A percentile compares a stretch with the other conserved stretches of the same genome.
phyloP scores from a whole-genome alignment of 2,888 invertebrate genomes.

The Uloborus plumipes region DNA sequence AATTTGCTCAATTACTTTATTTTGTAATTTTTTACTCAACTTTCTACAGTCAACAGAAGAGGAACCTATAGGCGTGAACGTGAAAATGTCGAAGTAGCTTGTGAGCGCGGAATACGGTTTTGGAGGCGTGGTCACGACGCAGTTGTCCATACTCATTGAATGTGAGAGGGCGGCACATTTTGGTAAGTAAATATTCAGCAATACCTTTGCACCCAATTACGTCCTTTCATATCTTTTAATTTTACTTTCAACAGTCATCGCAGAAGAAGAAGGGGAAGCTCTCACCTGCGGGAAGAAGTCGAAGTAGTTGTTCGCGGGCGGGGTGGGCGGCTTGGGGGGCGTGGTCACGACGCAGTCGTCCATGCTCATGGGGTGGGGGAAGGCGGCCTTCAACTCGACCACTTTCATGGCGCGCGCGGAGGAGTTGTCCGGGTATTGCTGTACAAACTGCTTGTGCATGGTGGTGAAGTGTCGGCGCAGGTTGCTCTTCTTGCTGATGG shows the following conservation, averaged over 20 bases:
- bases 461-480: constrained; percentile 55
- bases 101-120: constrained; percentile 22
- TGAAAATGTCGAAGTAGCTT: constrained; percentile 49
- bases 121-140: constrained; percentile 27
- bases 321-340: constrained; percentile 33
- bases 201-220: too few species aligned
- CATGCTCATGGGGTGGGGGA: constrained; percentile 36
- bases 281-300: constrained; percentile 45
- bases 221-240: too few species aligned
- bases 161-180: too few species aligned
- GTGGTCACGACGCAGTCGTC: constrained; percentile 31
- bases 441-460: constrained; percentile 59
- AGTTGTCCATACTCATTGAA: too few species aligned
- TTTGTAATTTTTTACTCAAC: too few species aligned
- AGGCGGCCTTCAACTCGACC: constrained; percentile 41
- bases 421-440: constrained; percentile 45
- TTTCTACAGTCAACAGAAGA: too few species aligned
- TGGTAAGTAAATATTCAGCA: too few species aligned
- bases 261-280: too few species aligned
- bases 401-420: constrained; percentile 52
- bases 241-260: too few species aligned
- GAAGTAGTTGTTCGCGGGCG: constrained; percentile 40
- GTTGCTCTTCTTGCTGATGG: constrained; percentile 61
- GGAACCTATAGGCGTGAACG: too few species aligned
- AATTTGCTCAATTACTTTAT: too few species aligned